phyloP scores from a whole-genome alignment of 2,113 vertebrate genomes.

The Larimichthys crocea region DNA sequence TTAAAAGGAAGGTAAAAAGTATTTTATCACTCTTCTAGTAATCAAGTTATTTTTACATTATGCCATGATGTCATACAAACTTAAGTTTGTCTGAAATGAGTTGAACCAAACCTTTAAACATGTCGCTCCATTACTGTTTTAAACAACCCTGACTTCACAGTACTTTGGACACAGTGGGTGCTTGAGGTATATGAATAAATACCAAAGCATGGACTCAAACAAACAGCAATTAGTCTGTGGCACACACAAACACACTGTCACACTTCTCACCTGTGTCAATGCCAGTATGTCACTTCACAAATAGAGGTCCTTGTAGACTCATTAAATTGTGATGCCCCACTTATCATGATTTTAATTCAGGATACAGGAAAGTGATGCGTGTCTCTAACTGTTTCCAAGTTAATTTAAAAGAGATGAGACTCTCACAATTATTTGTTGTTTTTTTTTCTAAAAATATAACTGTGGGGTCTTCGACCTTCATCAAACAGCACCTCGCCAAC shows the following conservation, averaged over 20 bases:
- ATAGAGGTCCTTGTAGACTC: slow-evolving; percentile 52
- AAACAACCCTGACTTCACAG: background rate
- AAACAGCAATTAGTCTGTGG: slow-evolving; percentile 40
- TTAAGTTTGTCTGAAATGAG: background rate
- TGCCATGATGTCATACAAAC: too few species aligned
- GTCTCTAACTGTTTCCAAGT: slow-evolving; percentile 12
- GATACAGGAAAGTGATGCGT: slow-evolving; percentile 8
- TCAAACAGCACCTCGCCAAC: slow-evolving; percentile 15
- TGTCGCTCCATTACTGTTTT: background rate
- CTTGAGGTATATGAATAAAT: slow-evolving; percentile 20
- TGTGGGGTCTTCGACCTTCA: background rate
- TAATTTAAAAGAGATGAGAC: slow-evolving; percentile 2
- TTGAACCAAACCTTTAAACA: background rate
- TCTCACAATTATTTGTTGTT: background rate
- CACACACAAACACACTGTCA: slow-evolving; percentile 9
- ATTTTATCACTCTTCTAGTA: too few species aligned
- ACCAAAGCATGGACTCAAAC: slow-evolving; percentile 13
- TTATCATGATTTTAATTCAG: slow-evolving; percentile 52
- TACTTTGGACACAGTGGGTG: background rate
- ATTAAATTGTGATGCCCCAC: slow-evolving; percentile 61
- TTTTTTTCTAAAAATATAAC: background rate
- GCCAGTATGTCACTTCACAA: slow-evolving; percentile 47
- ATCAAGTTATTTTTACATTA: too few species aligned
- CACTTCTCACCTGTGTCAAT: slow-evolving; percentile 34
- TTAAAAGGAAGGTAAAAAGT: too few species aligned